phyloP scores from a whole-genome alignment of 2,888 invertebrate genomes.

The Pharmacophagus antenor region DNA sequence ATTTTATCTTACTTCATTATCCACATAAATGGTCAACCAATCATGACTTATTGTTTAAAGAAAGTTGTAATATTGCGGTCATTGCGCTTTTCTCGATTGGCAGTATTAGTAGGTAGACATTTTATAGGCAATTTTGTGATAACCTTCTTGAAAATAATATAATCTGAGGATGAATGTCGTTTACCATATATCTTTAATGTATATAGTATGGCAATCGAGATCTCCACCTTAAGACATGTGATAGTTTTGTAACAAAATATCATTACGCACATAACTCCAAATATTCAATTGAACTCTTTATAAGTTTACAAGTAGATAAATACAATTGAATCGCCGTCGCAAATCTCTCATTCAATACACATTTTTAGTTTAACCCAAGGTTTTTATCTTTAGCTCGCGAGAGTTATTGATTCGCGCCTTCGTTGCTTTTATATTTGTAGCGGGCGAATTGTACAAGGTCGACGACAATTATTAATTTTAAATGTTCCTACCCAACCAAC shows the following conservation, averaged over 20 bases:
- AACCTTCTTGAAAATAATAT: too few relatives aligned
- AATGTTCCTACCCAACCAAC: not conserved
- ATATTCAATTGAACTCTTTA: not conserved
- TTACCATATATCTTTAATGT: too few relatives aligned
- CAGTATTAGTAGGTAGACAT: not conserved
- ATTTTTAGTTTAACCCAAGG: not conserved
- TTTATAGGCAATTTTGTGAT: not conserved
- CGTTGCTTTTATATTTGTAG: slow-evolving; percentile 1
- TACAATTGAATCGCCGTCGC: not conserved
- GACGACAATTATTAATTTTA: not conserved
- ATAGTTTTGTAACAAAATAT: not conserved
- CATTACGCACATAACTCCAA: not conserved
- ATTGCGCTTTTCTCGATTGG: not conserved
- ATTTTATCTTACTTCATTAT: too few relatives aligned
- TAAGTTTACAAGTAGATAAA: not conserved
- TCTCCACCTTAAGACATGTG: not conserved
- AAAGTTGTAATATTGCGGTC: slow-evolving; percentile 16
- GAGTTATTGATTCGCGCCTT: slow-evolving; percentile 1
- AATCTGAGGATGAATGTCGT: too few relatives aligned
- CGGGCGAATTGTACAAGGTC: slow-evolving; percentile 2
- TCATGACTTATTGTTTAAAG: slow-evolving; percentile 14
- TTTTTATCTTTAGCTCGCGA: not conserved
- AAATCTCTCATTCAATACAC: not conserved
- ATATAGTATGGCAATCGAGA: too few relatives aligned
- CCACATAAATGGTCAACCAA: not conserved